Evolutionary conservation across 2,113 vertebrate species (phyloP).

Genomic region (Mesembrinibis cayennensis): DNA sequence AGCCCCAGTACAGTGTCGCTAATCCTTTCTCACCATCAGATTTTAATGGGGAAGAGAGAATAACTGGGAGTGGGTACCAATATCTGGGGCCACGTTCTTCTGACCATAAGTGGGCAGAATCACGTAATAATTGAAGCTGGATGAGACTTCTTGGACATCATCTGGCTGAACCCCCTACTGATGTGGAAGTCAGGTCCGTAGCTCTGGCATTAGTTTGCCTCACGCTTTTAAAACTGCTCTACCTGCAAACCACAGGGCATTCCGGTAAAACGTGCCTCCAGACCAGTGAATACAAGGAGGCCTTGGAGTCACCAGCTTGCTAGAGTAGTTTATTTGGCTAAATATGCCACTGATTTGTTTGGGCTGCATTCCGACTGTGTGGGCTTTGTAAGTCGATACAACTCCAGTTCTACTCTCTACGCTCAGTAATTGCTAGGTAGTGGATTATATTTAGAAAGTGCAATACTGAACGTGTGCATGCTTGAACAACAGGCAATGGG

Average conservation of each 20-base stretch:
- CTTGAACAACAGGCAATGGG: rapidly evolving
- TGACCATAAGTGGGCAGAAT: neutral
- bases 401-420: constrained; percentile 57
- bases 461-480: neutral
- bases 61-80: neutral
- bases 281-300: neutral
- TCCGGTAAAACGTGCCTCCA: neutral
- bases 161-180: neutral
- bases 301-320: constrained; percentile 39
- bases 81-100: neutral
- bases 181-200: rapidly evolving
- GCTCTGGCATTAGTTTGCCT: rapidly evolving
- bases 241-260: neutral
- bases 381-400: constrained; percentile 77
- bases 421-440: constrained; percentile 30
- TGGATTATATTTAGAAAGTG: constrained; percentile 14
- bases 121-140: neutral
- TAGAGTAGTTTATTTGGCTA: constrained; percentile 68
- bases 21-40: neutral
- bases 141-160: neutral
- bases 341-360: constrained; percentile 80
- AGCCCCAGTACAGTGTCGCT: neutral
- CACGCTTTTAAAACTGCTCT: neutral
- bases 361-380: constrained; percentile 69
- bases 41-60: neutral